Base-by-base conservation (phyloP, 2,888 invertebrate species). In the Ophion ventricosus region DNA sequence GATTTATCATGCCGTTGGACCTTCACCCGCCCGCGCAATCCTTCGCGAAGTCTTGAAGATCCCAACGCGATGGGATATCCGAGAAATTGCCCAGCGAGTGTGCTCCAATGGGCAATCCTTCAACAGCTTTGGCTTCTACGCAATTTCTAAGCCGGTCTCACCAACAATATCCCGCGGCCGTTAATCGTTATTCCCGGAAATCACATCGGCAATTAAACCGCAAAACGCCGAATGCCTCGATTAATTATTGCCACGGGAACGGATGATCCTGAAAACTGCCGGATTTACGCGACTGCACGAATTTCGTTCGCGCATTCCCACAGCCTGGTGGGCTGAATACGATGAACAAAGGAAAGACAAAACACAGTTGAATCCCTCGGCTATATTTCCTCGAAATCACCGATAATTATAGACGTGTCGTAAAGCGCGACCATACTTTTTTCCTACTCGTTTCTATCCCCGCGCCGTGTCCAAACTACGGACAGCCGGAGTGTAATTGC, bases 371-470 rank as follows among this genome's bases (percentile, higher is more conserved):
- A 76, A 82, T 85, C 78, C 79, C 73, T 77, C 64, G 80, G 61
- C 74, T 80, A 70, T 82, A 80, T 80, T 87, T 85, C 85, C 82
- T 82, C 78, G 86, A 87, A 85, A 87, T 87, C 86, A 85, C 81
- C 85, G 82, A 85, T 87, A 87, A 87, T 87, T 87, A 87, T 86
- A 87, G 87, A 85, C 86, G 85, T 66, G 67, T 84, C 79, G 72
- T 84, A 82, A 83, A 83, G 83, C 80, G 83, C 83, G 83, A 75
- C 83, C 70, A 75, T 73, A 23, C 67, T 49, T 67, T 67, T 56
- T 17, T 79, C 69, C 49, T 73, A 59, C 40, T 83, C 70, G 57
- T 83, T 83, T 80, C 66, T 70, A 61, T 79, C 57, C 56, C 17
- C 59, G 26, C 67, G 25, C 43, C 40, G 29, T 43, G 17, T 63